Evolutionary conservation across 2,888 invertebrate genomes (phyloP), one percentile per base, ranked within the genome.

Genomic region (Idaea biselata): DNA sequence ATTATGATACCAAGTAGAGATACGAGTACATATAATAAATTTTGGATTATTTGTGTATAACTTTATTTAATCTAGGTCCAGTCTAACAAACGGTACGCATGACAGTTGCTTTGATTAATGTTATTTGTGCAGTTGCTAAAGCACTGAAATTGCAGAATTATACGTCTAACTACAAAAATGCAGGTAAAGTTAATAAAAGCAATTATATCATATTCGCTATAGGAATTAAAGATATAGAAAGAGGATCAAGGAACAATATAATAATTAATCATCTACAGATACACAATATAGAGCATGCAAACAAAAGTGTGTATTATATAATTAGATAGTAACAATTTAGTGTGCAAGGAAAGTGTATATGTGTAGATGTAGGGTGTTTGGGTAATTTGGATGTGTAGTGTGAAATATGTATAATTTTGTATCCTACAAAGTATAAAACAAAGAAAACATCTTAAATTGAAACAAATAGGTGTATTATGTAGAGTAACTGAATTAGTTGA

Each of bases 371-470:
- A 55, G 60, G 67, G 68, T 68, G 61, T 72, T 61, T 65, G 61
- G 75, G 66, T 65, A 57, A 59, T 60, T 16, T 61, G 61, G 72
- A 68, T 76, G 63, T 68, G 63, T 63, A 18, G 17, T 56, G 11
- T 18, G 7, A 56, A 44, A 44, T 6, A 57, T 64, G 54, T 63
- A 63, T 59, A 58, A 18, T 18, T 16, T 59, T 61, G 62, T 63
- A 62, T 33, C 67, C 63, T 67, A 68, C 68, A 58, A 63, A 61
- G 63, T 65, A 78, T 74, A 74, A 78, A 72, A 82, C 80, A 81
- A 84, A 90, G 90, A 90, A 91, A 89, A 89, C 89, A 90, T 89
- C 89, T 88, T 89, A 90, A 89, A 87, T 80, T 73, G 66, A 78
- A 69, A 74, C 44, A 66, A 72, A 75, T 71, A 73, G 82, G 86